These are phyloP conservation scores for Cryptophagus acutangulus DNA, from an alignment of 2,888 invertebrate species.

Conservation along the genomic window DNA sequence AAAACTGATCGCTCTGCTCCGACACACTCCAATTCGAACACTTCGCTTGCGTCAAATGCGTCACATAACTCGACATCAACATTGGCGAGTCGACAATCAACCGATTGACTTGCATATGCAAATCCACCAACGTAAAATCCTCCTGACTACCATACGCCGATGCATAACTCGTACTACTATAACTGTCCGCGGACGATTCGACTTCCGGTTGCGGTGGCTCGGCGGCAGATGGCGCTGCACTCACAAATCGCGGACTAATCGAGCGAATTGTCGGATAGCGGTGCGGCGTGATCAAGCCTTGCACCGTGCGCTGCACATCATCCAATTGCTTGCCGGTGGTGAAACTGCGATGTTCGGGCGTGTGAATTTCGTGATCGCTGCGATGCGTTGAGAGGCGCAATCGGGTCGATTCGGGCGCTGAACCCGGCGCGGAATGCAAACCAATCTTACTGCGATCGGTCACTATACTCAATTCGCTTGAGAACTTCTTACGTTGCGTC, in stretches of 20 bases:
- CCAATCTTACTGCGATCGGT: slow-evolving; percentile 39
- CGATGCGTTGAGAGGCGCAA: slow-evolving; percentile 52
- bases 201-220: slow-evolving; percentile 20
- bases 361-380: slow-evolving; percentile 61
- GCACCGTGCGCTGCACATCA: slow-evolving; percentile 37
- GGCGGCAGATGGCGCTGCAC: slow-evolving; percentile 10
- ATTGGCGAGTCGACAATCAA: slow-evolving; percentile 92
- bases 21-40: slow-evolving; percentile 69
- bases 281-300: slow-evolving; percentile 45
- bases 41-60: slow-evolving; percentile 79
- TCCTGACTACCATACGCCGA: slow-evolving; percentile 91
- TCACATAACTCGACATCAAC: slow-evolving; percentile 90
- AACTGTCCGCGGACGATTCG: slow-evolving; percentile 70
- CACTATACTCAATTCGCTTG: slow-evolving; percentile 56
- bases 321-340: slow-evolving; percentile 32
- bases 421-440: slow-evolving; percentile 35
- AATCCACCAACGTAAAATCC: slow-evolving; percentile 84
- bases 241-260: slow-evolving; percentile 26
- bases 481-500: slow-evolving; percentile 50
- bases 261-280: slow-evolving; percentile 35
- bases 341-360: slow-evolving; percentile 54
- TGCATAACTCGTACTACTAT: slow-evolving; percentile 80
- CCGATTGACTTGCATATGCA: slow-evolving; percentile 81
- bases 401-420: slow-evolving; percentile 38
- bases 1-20: slow-evolving; percentile 72